phyloP scores from a whole-genome alignment of 2,113 vertebrate genomes.

The Brachypodius melanocephalos region DNA sequence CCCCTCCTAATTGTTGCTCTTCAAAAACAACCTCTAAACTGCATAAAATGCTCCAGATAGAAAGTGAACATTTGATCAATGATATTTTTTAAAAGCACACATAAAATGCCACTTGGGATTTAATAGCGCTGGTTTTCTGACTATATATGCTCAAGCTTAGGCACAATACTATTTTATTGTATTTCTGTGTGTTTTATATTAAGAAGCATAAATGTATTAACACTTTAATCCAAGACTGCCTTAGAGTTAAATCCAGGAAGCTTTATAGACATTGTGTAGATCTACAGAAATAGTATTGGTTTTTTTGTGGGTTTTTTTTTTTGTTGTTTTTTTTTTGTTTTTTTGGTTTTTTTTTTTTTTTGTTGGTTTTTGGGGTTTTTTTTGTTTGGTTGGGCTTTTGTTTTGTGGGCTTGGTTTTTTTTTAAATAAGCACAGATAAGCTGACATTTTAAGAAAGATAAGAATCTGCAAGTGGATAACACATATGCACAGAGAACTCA shows the following conservation, averaged over 20 bases:
- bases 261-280: not conserved
- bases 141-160: not conserved
- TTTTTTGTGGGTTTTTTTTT: not conserved
- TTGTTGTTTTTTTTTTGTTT: no score
- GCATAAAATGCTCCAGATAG: not conserved
- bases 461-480: not conserved
- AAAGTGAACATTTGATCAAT: not conserved
- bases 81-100: not conserved
- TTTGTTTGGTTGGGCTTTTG: not conserved
- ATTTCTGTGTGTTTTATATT: not conserved
- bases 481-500: accelerated
- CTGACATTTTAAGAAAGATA: not conserved
- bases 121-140: not conserved
- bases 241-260: not conserved
- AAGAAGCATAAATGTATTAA: not conserved
- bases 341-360: no score
- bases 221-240: not conserved
- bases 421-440: not conserved
- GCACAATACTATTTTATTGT: not conserved
- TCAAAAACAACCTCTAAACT: not conserved
- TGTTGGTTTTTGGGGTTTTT: no score
- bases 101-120: not conserved
- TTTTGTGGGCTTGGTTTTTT: not conserved
- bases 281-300: not conserved
- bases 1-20: not conserved